phyloP scores from a whole-genome alignment of 2,113 vertebrate species.

The Forbesichthys agassizii region DNA sequence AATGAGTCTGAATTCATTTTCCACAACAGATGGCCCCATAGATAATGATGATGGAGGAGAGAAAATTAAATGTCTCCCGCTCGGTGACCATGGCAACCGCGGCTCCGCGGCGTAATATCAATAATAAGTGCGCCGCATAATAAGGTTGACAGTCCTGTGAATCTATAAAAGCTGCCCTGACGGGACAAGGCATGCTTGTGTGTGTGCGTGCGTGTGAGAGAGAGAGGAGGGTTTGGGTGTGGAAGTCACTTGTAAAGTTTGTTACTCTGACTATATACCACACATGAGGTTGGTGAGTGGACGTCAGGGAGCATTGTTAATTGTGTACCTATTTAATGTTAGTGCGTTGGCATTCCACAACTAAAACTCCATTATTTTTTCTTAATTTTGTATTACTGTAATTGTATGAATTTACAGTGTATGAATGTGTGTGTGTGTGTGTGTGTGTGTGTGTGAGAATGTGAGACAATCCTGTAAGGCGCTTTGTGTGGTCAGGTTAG shows the following conservation, averaged over 20 bases:
- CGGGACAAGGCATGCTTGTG: conserved; percentile 36
- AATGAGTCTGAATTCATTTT: conserved; percentile 99
- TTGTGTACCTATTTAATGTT: not conserved
- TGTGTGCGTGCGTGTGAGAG: not conserved
- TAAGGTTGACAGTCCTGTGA: conserved; percentile 99
- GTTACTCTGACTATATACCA: conserved; percentile 12
- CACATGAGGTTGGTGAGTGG: not conserved
- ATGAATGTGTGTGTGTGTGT: too few relatives aligned
- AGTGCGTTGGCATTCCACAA: not conserved
- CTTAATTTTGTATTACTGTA: too few relatives aligned
- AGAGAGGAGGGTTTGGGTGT: not conserved
- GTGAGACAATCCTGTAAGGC: too few relatives aligned
- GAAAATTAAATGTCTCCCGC: conserved; percentile 99
- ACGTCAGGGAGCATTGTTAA: not conserved
- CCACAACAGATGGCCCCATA: conserved; percentile 99
- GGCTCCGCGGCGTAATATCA: conserved; percentile 97
- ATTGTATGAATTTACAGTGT: too few relatives aligned
- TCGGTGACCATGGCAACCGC: conserved; percentile 99
- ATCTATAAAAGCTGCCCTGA: conserved; percentile 83
- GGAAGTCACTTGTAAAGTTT: conserved; percentile 53
- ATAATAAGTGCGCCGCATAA: conserved; percentile 99
- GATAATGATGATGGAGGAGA: conserved; percentile 99
- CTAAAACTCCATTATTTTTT: not conserved
- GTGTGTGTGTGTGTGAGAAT: too few relatives aligned
- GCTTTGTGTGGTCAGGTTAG: too few relatives aligned